Conservation (phyloP, 2,113 vertebrate genomes). For the Neolamprologus brichardi region DNA sequence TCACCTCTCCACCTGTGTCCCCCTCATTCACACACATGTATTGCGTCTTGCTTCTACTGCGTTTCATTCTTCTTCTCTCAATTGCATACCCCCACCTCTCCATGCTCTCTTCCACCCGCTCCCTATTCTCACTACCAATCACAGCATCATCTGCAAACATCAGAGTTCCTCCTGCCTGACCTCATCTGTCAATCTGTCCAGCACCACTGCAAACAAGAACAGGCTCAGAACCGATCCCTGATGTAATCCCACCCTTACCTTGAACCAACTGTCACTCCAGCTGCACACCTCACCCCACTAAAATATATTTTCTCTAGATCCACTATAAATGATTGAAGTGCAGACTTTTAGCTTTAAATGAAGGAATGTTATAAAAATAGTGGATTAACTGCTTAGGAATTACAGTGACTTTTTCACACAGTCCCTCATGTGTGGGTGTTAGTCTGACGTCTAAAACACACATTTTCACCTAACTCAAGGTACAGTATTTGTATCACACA, state of each 20-base stretch:
- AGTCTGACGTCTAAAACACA: not conserved
- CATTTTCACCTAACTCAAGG: not conserved
- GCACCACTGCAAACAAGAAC: not conserved
- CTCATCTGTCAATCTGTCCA: not conserved
- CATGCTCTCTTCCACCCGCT: not conserved
- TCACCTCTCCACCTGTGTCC: not conserved
- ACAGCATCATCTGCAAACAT: not conserved
- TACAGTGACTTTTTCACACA: not conserved
- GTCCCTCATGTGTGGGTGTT: not conserved
- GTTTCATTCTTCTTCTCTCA: not conserved
- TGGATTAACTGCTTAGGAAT: not conserved
- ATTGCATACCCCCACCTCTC: not conserved
- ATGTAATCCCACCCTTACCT: not conserved
- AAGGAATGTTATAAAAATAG: not conserved
- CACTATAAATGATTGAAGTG: not conserved
- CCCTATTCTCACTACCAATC: not conserved
- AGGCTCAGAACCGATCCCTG: not conserved
- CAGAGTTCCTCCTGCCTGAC: not conserved
- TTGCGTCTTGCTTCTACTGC: not conserved
- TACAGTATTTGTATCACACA: not conserved
- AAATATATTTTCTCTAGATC: not conserved
- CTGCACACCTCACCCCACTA: not conserved
- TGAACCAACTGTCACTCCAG: not conserved
- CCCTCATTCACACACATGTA: not conserved
- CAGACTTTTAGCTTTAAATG: accelerated